These are phyloP conservation scores for Cololabis saira DNA, from an alignment of 2,113 vertebrate species.

Conservation along the genomic window DNA sequence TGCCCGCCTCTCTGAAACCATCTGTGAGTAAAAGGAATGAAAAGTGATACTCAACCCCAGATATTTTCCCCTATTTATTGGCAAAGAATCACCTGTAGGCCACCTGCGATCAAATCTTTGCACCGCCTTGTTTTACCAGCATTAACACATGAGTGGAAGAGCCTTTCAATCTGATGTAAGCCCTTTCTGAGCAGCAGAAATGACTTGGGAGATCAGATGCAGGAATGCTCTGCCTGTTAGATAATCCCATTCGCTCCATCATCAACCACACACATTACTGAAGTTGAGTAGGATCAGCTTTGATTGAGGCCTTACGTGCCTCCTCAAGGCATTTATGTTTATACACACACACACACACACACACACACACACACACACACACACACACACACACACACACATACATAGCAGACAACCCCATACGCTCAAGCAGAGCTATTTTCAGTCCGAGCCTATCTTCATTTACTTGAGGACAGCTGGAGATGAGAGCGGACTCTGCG, in stretches of 20 bases:
- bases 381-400: too few species aligned
- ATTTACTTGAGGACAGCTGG: constrained; percentile 37
- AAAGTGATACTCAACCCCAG: background rate
- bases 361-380: too few species aligned
- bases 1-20: background rate
- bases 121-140: background rate
- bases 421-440: constrained; percentile 35
- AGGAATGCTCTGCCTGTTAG: constrained; percentile 66
- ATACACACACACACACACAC: constrained; percentile 9
- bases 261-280: constrained; percentile 67
- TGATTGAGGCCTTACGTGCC: constrained; percentile 59
- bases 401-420: background rate
- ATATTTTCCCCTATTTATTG: constrained; percentile 2
- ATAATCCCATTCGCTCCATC: constrained; percentile 70
- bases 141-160: constrained; percentile 14
- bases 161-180: constrained; percentile 6
- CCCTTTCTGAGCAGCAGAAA: constrained; percentile 16
- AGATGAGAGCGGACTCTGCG: constrained; percentile 38
- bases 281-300: constrained; percentile 60
- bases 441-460: constrained; percentile 53
- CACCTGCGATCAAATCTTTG: constrained; percentile 12
- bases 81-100: constrained; percentile 7
- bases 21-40: background rate
- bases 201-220: constrained; percentile 38
- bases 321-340: constrained; percentile 47